Evolutionary conservation across 2,797 vertebrate species (phyloP).

Genomic region (Salmo trutta): DNA sequence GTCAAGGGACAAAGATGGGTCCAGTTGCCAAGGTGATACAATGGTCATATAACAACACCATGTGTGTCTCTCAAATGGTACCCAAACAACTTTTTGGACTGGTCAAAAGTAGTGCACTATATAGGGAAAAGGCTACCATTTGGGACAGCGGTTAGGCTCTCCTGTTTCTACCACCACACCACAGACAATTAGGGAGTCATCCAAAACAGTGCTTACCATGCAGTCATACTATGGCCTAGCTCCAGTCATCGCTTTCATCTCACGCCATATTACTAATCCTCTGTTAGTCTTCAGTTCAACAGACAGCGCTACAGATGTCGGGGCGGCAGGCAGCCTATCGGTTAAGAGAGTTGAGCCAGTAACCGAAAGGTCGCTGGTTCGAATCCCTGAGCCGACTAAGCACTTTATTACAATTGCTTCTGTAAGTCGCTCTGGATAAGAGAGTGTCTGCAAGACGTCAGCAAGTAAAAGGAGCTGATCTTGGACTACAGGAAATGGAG

Average conservation of each 20-base stretch:
- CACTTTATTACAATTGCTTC: too few species aligned
- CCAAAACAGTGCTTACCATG: not conserved
- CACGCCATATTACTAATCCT: slow-evolving; percentile 4
- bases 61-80: not conserved
- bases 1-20: slow-evolving; percentile 1
- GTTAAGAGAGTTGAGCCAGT: too few species aligned
- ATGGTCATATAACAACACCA: slow-evolving; percentile 5
- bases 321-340: too few species aligned
- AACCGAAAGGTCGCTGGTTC: too few species aligned
- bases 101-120: too few species aligned
- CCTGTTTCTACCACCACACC: slow-evolving; percentile 4
- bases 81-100: not conserved
- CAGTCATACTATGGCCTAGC: slow-evolving; percentile 1
- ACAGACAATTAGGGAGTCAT: slow-evolving; percentile 10
- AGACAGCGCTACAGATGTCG: not conserved
- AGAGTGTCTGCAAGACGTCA: too few species aligned
- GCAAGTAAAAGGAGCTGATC: too few species aligned
- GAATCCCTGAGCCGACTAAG: too few species aligned
- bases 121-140: not conserved
- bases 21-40: not conserved
- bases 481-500: too few species aligned
- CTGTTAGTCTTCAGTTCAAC: slow-evolving; percentile 3
- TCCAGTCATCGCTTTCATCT: slow-evolving; percentile 14
- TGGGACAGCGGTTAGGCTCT: not conserved
- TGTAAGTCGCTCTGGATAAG: too few species aligned